Evolutionary conservation across 2,888 invertebrate species (phyloP).

Genomic region (Neuroscelio doddi): DNA sequence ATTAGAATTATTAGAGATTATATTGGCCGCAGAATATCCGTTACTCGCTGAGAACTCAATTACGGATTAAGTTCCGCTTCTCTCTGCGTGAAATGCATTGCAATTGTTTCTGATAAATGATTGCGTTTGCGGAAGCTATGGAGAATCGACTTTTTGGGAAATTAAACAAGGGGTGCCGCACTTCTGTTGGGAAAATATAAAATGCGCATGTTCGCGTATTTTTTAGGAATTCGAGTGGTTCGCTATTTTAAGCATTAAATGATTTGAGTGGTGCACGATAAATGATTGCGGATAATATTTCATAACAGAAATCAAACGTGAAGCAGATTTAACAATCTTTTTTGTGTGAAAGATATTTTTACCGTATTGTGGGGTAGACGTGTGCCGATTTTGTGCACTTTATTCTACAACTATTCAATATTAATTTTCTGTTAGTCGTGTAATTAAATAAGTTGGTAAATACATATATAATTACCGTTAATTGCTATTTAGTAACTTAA

Average conservation of each 20-base stretch:
- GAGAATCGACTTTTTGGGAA: conserved; percentile 15
- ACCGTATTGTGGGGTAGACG: no score
- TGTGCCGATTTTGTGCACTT: no score
- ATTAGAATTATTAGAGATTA: conserved; percentile 70
- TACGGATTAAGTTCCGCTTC: conserved; percentile 62
- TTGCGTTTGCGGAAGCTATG: not conserved
- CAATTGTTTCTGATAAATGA: conserved; percentile 23
- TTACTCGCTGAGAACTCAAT: conserved; percentile 63
- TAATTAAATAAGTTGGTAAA: no score
- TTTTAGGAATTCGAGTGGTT: conserved; percentile 3
- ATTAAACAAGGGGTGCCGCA: conserved; percentile 8
- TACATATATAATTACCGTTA: no score
- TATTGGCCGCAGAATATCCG: conserved; percentile 69
- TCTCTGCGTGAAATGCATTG: conserved; percentile 32
- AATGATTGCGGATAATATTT: not conserved
- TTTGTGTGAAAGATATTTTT: no score
- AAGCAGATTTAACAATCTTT: no score
- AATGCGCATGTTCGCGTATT: not conserved
- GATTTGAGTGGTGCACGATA: not conserved
- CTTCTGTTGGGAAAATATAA: no score
- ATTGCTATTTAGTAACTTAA: no score
- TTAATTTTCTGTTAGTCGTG: no score
- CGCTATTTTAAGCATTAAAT: no score
- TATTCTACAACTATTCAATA: no score
- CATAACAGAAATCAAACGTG: no score